Evolutionary conservation across 1,140 invertebrate genomes (phyloP), one percentile per base, ranked within the genome.

Genomic region (Alviniconcha marisindica): DNA sequence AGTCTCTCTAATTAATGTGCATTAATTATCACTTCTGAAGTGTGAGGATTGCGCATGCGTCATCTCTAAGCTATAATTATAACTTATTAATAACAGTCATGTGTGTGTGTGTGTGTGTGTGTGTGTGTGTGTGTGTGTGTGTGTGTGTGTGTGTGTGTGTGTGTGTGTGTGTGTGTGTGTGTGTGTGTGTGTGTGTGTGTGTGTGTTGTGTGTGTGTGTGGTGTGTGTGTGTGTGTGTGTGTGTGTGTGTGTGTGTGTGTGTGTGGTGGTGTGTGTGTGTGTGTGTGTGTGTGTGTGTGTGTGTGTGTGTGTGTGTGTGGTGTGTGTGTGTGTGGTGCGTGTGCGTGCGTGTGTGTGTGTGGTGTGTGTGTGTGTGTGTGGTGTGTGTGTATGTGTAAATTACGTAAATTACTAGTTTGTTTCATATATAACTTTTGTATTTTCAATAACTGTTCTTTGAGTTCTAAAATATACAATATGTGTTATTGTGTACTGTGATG

Each of bases 401-500:
- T n/a, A n/a, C n/a, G n/a, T n/a, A n/a, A n/a, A n/a, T n/a, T n/a
- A n/a, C n/a, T n/a, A n/a, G n/a, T n/a, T n/a, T n/a, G n/a, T 24
- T n/a, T n/a, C 21, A 15, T 5, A 0, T 60, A 18, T 2, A 18
- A 5, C 14, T 14, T n/a, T 18, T 60, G 12, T 5, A 5, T 5
- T 5, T n/a, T 24, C 54, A 60, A 60, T 5, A 60, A 60, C 54
- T 60, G 54, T 60, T n/a, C 14, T 24, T 88, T 12, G 79, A 78
- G 18, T 88, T 88, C 36, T 81, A 73, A 79, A 87, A 71, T 69
- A 44, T 88, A 66, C 18, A 78, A 31, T 85, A 87, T 33, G 86
- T 86, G 28, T 86, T 85, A 10, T 80, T 88, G 18, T 60, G 2
- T 60, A 18, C 14, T 15, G 14, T 15, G 54, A 60, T n/a, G 21